Percentiles rank a stretch among this genome's conserved stretches.
Evolutionary conservation across 1,140 invertebrate species (phyloP).

Genomic region (Calephelis nemesis): DNA sequence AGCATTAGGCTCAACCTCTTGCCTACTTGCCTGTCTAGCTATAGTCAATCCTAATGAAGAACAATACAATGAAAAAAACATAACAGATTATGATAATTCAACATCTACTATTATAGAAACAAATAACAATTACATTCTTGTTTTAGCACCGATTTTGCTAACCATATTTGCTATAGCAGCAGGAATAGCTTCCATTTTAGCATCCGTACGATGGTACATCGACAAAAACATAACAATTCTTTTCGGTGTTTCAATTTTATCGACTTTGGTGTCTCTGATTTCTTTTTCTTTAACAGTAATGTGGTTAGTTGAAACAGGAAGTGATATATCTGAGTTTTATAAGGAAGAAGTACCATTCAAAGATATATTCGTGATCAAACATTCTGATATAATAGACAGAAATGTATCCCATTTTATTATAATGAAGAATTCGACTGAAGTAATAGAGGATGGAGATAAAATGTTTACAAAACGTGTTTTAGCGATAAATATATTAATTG

Average conservation of each 20-base stretch:
- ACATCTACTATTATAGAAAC: constrained; percentile 33
- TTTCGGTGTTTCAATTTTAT: constrained; percentile 77
- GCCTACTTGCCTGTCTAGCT: constrained; percentile 78
- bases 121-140: constrained; percentile 48
- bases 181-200: constrained; percentile 79
- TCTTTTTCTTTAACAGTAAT: constrained; percentile 59
- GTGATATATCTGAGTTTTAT: constrained; percentile 58
- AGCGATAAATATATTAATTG: constrained; percentile 81
- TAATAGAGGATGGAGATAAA: constrained; percentile 45
- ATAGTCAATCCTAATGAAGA: constrained; percentile 64
- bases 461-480: constrained; percentile 71
- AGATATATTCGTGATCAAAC: constrained; percentile 59
- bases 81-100: constrained; percentile 34
- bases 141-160: constrained; percentile 71
- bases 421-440: constrained; percentile 39
- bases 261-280: constrained; percentile 67
- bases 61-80: constrained; percentile 29
- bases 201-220: constrained; percentile 83
- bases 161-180: constrained; percentile 77
- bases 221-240: constrained; percentile 83
- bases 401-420: constrained; percentile 66
- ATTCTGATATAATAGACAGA: constrained; percentile 52
- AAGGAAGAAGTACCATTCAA: constrained; percentile 67
- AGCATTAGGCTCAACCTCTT: constrained; percentile 75
- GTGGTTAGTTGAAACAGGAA: constrained; percentile 59